These are phyloP conservation scores for Drosophila subobscura DNA, from an alignment of 1,140 invertebrate species.

Conservation along the genomic window DNA sequence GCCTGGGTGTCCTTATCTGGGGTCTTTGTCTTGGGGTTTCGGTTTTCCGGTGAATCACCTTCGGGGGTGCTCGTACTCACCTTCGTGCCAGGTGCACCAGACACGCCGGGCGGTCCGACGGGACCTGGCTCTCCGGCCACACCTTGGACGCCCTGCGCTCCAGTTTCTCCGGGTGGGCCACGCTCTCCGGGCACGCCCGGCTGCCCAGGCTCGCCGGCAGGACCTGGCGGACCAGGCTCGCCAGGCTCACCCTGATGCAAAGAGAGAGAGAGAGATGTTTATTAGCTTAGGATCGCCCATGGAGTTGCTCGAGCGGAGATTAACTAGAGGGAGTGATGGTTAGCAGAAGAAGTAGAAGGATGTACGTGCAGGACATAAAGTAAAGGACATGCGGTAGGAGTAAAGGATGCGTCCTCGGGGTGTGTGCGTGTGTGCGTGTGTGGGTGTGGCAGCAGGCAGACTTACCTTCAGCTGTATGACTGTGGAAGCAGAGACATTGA, in stretches of 20 bases:
- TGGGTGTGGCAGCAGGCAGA: constrained; percentile 3
- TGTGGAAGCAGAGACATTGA: constrained; percentile 94
- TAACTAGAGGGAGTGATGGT: constrained; percentile 21
- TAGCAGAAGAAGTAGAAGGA: too few relatives aligned
- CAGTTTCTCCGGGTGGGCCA: constrained; percentile 86
- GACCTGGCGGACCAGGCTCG: constrained; percentile 94
- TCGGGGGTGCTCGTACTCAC: constrained; percentile 84
- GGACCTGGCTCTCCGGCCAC: constrained; percentile 87
- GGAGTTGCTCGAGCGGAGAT: constrained; percentile 25
- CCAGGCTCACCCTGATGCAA: constrained; percentile 92
- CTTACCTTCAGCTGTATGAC: constrained; percentile 96
- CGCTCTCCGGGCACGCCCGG: constrained; percentile 92
- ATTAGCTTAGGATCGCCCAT: constrained; percentile 49
- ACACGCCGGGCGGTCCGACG: constrained; percentile 88
- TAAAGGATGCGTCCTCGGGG: neutral
- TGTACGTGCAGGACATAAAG: constrained; percentile 42
- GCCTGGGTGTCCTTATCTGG: constrained; percentile 7
- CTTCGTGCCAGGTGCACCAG: constrained; percentile 89
- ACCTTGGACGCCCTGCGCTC: constrained; percentile 83
- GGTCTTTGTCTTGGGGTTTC: constrained; percentile 29
- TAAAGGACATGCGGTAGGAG: constrained; percentile 18
- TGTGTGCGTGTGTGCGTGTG: too few relatives aligned
- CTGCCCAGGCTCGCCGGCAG: constrained; percentile 90
- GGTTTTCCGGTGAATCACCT: constrained; percentile 36
- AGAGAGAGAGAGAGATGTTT: constrained; percentile 55